Conservation (phyloP, 2,113 vertebrate genomes). For the Bostrychus sinensis region DNA sequence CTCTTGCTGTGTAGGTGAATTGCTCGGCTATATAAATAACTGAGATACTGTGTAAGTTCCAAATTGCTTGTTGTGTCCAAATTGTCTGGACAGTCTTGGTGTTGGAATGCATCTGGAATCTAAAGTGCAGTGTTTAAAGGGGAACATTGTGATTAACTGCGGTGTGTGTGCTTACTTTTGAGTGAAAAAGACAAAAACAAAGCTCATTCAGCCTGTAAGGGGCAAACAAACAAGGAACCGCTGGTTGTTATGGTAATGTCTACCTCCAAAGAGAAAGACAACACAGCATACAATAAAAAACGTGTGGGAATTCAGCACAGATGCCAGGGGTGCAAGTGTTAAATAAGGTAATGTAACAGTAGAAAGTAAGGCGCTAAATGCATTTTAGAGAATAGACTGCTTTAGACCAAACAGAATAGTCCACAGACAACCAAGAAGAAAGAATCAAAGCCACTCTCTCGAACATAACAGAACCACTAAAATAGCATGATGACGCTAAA, state of each 20-base stretch:
- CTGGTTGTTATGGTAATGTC: conserved; percentile 60
- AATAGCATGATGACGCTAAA: conserved; percentile 65
- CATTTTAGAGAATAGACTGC: conserved; percentile 21
- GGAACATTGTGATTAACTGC: conserved; percentile 28
- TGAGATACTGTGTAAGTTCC: conserved; percentile 13
- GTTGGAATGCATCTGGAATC: conserved; percentile 45
- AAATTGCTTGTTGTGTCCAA: conserved; percentile 1
- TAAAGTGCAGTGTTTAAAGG: conserved; percentile 38
- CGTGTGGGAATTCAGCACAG: neutral
- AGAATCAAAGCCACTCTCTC: conserved; percentile 29
- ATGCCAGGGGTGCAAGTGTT: conserved; percentile 6
- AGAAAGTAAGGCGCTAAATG: conserved; percentile 17
- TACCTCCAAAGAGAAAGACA: conserved; percentile 12
- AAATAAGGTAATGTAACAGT: neutral
- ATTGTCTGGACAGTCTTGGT: conserved; percentile 24
- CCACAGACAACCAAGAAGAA: conserved; percentile 52
- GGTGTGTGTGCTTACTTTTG: conserved; percentile 18
- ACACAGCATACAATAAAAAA: conserved; percentile 3
- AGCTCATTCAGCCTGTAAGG: conserved; percentile 44
- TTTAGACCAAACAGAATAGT: conserved; percentile 2
- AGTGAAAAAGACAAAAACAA: conserved; percentile 46
- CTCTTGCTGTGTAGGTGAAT: neutral
- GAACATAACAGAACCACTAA: conserved; percentile 61
- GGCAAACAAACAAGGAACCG: conserved; percentile 47
- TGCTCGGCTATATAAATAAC: neutral